phyloP scores from a whole-genome alignment of 1,140 invertebrate genomes.

The Akabosia matsudoensis region DNA sequence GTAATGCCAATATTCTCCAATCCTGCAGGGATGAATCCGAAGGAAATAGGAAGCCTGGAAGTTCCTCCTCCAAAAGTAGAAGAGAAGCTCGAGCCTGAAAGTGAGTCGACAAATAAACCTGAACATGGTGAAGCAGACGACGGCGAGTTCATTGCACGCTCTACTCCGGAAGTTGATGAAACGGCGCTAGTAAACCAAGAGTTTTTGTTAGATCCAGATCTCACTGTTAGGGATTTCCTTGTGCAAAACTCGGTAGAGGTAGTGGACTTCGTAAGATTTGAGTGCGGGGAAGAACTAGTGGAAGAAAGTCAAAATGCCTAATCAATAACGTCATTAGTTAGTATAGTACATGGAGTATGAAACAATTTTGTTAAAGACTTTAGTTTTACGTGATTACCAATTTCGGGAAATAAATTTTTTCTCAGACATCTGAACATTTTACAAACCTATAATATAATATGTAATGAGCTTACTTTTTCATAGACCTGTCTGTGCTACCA shows the following conservation, averaged over 20 bases:
- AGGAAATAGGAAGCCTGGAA: constrained; percentile 66
- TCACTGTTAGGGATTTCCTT: constrained; percentile 71
- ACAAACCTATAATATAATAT: too few relatives aligned
- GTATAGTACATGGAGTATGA: too few relatives aligned
- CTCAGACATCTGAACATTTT: too few relatives aligned
- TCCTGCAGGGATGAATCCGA: constrained; percentile 71
- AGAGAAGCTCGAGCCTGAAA: constrained; percentile 62
- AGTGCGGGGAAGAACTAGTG: constrained; percentile 65
- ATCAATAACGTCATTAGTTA: too few relatives aligned
- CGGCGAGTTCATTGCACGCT: neutral
- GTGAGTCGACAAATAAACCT: constrained; percentile 54
- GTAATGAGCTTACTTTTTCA: too few relatives aligned
- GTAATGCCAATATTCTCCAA: constrained; percentile 8
- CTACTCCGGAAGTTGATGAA: constrained; percentile 33
- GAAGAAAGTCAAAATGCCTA: constrained; percentile 27
- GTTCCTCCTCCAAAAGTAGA: constrained; percentile 49
- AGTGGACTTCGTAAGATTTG: constrained; percentile 78
- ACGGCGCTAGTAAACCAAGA: constrained; percentile 77
- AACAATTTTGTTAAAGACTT: too few relatives aligned
- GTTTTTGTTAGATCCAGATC: constrained; percentile 72
- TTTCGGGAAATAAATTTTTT: too few relatives aligned
- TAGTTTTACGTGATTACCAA: too few relatives aligned
- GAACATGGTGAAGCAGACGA: constrained; percentile 38
- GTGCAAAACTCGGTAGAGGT: constrained; percentile 64
- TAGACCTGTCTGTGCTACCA: too few relatives aligned